Evolutionary conservation across 2,888 invertebrate genomes (phyloP), one percentile per base, ranked within the genome.

Genomic region (Macaria notata): DNA sequence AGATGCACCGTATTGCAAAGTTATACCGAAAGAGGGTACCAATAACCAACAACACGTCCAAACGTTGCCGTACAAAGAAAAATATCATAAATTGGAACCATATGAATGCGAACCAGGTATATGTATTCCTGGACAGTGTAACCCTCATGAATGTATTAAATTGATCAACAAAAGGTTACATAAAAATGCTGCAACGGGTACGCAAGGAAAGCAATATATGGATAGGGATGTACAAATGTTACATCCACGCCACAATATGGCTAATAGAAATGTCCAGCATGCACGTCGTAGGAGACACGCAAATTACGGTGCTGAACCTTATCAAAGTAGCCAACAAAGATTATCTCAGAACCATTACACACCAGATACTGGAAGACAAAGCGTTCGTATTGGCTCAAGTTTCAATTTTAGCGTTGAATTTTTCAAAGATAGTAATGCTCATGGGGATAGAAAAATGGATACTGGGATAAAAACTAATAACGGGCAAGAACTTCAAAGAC

Each of bases 41-140:
- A n/a, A 44, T n/a, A 9, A 9, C 29, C 29, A 44, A 9, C 29
- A 49, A 33, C 6, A 5, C 30, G 9, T 4, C 8, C 41, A 41
- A 8, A 41, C 41, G 9, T 8, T 8, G n/a, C n/a, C 41, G 4
- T 41, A 9, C n/a, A 44, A 44, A 6, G 29, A 44, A 31, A 49
- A 19, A 9, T 5, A 29, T 6, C 31, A 43, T 33, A 49, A 43
- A 49, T 33, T 49, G 33, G 31, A 73, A 48, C 71, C 72, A 3
- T 74, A 76, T 55, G 75, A 78, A 65, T 74, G 76, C 64, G 73
- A 74, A 59, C 76, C 76, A 38, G 69, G 68, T 43, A 55, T 72
- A 39, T 78, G 78, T 53, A 44, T 70, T 9, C 77, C 79, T 30
- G 78, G 72, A 6, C 54, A 73, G 54, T 77, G 78, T 54, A 62